Percentiles rank a stretch among this genome's conserved stretches.
phyloP scores from a whole-genome alignment of 2,113 vertebrate species.

The Gopherus flavomarginatus region DNA sequence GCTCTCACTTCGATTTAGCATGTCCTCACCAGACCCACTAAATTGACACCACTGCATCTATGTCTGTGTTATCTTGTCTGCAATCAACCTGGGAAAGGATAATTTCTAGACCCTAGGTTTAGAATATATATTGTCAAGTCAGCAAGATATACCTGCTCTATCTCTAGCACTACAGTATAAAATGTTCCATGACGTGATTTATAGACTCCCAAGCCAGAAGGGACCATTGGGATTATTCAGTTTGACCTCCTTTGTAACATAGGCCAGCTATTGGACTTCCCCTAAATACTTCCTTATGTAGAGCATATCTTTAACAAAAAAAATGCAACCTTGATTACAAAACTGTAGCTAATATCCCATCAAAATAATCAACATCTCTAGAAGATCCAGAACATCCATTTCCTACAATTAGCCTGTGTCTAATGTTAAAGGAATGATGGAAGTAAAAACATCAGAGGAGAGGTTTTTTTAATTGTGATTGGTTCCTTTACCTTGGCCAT shows the following conservation, averaged over 20 bases:
- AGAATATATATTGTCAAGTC: accelerated
- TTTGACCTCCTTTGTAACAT: background rate
- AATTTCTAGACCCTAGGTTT: background rate
- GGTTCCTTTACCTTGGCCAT: background rate
- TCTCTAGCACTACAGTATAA: accelerated
- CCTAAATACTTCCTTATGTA: background rate
- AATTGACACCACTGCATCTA: background rate
- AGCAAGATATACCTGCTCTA: background rate
- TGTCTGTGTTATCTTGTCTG: background rate
- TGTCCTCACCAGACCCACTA: no score
- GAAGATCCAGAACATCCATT: background rate
- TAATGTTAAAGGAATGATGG: background rate
- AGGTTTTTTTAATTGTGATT: background rate
- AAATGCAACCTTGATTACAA: background rate
- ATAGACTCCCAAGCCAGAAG: no score
- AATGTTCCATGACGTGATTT: accelerated
- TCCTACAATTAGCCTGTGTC: background rate
- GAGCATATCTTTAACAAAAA: background rate
- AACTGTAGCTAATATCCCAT: background rate
- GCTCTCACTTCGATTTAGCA: no score
- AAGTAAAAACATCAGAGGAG: background rate
- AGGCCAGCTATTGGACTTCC: background rate
- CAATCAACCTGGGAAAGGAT: background rate
- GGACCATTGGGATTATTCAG: no score
- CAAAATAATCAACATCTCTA: background rate